Conservation (phyloP, 2,797 vertebrate species). For the Amniataba percoides region DNA sequence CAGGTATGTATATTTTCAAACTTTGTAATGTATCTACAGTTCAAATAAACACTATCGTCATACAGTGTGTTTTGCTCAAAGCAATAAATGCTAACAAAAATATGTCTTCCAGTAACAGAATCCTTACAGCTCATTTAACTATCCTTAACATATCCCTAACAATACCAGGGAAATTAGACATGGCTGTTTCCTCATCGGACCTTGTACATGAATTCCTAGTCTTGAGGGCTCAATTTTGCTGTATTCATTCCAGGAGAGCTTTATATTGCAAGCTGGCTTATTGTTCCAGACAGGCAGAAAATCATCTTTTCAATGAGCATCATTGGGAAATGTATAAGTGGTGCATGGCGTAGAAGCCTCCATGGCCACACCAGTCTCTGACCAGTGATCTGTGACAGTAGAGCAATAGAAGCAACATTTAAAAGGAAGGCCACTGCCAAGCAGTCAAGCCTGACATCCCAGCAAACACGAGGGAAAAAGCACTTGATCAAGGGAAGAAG, state of each 20-base stretch:
- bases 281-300: constrained; percentile 74
- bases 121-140: constrained; percentile 23
- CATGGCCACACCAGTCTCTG: constrained; percentile 48
- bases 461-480: constrained; percentile 49
- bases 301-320: constrained; percentile 72
- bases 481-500: constrained; percentile 58
- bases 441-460: constrained; percentile 55
- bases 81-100: constrained; percentile 7
- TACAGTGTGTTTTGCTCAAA: background rate
- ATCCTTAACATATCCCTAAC: constrained; percentile 21
- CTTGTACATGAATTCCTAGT: constrained; percentile 38
- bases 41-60: background rate
- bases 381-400: constrained; percentile 72
- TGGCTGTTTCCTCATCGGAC: constrained; percentile 46
- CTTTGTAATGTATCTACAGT: background rate
- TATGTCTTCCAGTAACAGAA: constrained; percentile 23
- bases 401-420: constrained; percentile 68
- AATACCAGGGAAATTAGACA: constrained; percentile 42
- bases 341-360: constrained; percentile 43
- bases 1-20: too few relatives aligned
- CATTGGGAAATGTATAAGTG: constrained; percentile 60
- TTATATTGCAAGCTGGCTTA: constrained; percentile 44
- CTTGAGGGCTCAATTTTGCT: constrained; percentile 41
- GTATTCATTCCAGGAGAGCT: constrained; percentile 47
- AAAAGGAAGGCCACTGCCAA: constrained; percentile 65